Base-by-base conservation (phyloP, 2,888 invertebrate genomes). In the Iphiclides podalirius region DNA sequence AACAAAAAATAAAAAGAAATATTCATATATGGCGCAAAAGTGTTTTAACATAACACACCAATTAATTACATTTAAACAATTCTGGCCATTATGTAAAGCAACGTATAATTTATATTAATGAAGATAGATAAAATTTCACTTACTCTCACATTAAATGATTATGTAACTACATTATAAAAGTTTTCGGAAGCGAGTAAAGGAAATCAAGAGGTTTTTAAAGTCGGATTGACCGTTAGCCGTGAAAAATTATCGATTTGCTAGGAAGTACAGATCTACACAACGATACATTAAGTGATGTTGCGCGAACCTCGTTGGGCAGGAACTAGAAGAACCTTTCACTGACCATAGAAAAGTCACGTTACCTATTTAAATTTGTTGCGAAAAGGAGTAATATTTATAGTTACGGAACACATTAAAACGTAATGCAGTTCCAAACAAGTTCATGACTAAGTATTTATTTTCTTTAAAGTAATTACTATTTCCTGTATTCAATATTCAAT, bases 261-360 rank as follows among this genome's bases (percentile, higher is more conserved):
- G 6, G 20, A 6, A n/a, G n/a, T 20, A 20, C 20, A n/a, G n/a
- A n/a, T n/a, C 20, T 20, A 20, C 20, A 28, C 26, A 12, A 11
- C 8, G 47, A 40, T 40, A 40, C 16, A 6, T 15, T 35, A 35
- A 47, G 35, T 47, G 23, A 47, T 41, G 23, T 16, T 28, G 35
- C 47, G 28, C 16, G 14, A 16, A n/a, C 12, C 31, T 28, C n/a
- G 15, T 7, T 34, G 35, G 14, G 16, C 41, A 28, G 28, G 40
- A 35, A 41, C 36, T 40, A 12, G 16, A 17, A 12, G 26, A 34
- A 37, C 40, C 35, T 47, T 47, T 47, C 47, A 47, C 47, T 41
- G 41, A 28, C 6, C 23, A 13, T 23, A 33, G 4, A 36, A 36
- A 36, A 35, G 23, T 14, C 8, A 39, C 33, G 4, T 46, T 34